Percentiles rank a stretch among this genome's conserved stretches.
phyloP scores from a whole-genome alignment of 2,113 vertebrate genomes.

The Planiliza haematocheilus region DNA sequence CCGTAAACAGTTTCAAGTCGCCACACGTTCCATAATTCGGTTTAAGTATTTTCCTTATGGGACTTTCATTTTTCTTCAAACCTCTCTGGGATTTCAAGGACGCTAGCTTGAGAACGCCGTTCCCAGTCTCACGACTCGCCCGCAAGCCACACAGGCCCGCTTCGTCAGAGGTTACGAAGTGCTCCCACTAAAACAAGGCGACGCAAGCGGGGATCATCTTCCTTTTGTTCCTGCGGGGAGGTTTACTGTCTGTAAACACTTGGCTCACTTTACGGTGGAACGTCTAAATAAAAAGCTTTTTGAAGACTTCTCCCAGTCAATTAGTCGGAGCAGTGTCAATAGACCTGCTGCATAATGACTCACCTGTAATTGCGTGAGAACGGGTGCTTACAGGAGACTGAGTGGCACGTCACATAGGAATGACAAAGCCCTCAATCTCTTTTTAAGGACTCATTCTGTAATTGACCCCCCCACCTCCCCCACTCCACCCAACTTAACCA shows the following conservation, averaged over 20 bases:
- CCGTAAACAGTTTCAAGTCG: too few species aligned
- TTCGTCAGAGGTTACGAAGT: constrained; percentile 16
- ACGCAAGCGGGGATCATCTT: constrained; percentile 53
- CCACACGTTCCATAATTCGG: too few species aligned
- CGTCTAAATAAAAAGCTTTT: constrained; percentile 80
- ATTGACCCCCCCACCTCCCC: constrained; percentile 42
- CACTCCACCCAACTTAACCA: constrained; percentile 8
- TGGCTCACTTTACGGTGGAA: constrained; percentile 71
- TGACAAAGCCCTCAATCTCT: constrained; percentile 74
- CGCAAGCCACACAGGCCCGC: too few species aligned
- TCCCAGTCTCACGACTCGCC: too few species aligned
- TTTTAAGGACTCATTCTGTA: constrained; percentile 64
- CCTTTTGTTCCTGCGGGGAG: constrained; percentile 68
- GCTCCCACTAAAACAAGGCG: constrained; percentile 52
- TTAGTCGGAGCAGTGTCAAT: constrained; percentile 79
- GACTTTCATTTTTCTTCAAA: too few species aligned
- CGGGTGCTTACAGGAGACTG: constrained; percentile 68
- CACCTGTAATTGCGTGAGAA: constrained; percentile 81
- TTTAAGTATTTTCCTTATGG: too few species aligned
- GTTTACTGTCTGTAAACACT: constrained; percentile 78
- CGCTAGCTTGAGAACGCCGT: too few species aligned
- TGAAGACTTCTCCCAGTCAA: constrained; percentile 78
- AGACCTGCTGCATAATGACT: constrained; percentile 75
- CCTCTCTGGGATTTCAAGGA: too few species aligned
- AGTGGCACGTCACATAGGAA: constrained; percentile 74